Conservation (phyloP, 2,888 invertebrate species). For the Scotopteryx bipunctaria region DNA sequence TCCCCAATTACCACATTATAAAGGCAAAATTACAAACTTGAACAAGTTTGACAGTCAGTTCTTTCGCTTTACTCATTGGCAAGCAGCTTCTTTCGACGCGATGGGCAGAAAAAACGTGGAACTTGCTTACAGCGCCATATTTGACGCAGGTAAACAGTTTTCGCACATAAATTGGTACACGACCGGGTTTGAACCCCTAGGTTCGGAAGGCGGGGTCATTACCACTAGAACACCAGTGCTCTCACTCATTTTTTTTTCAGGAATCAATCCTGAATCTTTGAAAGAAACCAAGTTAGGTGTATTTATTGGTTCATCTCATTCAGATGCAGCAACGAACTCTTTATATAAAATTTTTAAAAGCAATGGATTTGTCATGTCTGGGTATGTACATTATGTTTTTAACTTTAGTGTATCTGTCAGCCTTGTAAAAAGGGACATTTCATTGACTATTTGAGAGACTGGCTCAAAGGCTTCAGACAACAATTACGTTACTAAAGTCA, state of each 20-base stretch:
- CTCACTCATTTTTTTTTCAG: too few relatives aligned
- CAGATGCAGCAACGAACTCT: slow-evolving; percentile 82
- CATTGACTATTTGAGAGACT: too few relatives aligned
- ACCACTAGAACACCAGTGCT: too few relatives aligned
- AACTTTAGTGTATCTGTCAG: too few relatives aligned
- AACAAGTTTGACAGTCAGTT: slow-evolving; percentile 87
- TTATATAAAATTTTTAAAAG: slow-evolving; percentile 42
- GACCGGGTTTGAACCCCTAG: too few relatives aligned
- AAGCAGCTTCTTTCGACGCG: slow-evolving; percentile 85
- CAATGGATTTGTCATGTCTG: slow-evolving; percentile 44
- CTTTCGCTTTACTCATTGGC: slow-evolving; percentile 86
- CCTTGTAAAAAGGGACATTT: too few relatives aligned
- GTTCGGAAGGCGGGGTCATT: too few relatives aligned
- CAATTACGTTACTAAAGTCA: too few relatives aligned
- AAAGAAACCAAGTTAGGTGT: slow-evolving; percentile 78
- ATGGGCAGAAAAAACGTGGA: slow-evolving; percentile 87
- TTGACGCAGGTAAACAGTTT: slow-evolving; percentile 86
- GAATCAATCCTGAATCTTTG: slow-evolving; percentile 69
- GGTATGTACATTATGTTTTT: slow-evolving; percentile 15
- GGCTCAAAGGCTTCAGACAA: too few relatives aligned
- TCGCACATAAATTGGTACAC: slow-evolving; percentile 1
- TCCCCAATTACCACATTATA: slow-evolving; percentile 85
- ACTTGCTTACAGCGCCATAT: slow-evolving; percentile 86
- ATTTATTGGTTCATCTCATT: slow-evolving; percentile 66
- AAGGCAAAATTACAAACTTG: slow-evolving; percentile 85